Percentiles rank a stretch among this genome's conserved stretches.
Conservation (phyloP, 1,140 invertebrate genomes). For the Nylanderia fulva region DNA sequence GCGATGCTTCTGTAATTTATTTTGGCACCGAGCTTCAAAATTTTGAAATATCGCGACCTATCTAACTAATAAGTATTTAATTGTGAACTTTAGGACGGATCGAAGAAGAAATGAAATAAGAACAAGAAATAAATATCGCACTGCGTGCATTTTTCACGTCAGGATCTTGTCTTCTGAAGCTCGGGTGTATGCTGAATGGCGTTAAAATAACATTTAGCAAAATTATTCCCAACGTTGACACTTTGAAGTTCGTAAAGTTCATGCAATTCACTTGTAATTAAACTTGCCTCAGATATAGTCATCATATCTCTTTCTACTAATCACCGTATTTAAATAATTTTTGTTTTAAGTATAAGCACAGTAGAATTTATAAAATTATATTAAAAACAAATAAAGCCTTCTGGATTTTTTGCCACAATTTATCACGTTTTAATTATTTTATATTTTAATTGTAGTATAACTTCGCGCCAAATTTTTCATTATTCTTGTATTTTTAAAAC, state of each 20-base stretch:
- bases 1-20: constrained; percentile 40
- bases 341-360: neutral
- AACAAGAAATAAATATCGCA: neutral
- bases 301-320: neutral
- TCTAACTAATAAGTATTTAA: constrained; percentile 38
- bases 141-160: neutral
- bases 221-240: neutral
- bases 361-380: neutral
- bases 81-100: constrained; percentile 25
- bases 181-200: neutral
- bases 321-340: neutral
- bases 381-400: neutral
- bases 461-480: neutral
- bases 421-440: neutral
- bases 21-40: constrained; percentile 36
- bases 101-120: neutral
- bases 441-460: neutral
- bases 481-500: neutral
- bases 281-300: neutral
- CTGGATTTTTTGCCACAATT: neutral
- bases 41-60: constrained; percentile 45
- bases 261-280: neutral
- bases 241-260: constrained; percentile 5
- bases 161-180: neutral
- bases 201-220: constrained; percentile 18